Evolutionary conservation across 1,140 invertebrate genomes (phyloP).

Genomic region (Cepaea nemoralis): DNA sequence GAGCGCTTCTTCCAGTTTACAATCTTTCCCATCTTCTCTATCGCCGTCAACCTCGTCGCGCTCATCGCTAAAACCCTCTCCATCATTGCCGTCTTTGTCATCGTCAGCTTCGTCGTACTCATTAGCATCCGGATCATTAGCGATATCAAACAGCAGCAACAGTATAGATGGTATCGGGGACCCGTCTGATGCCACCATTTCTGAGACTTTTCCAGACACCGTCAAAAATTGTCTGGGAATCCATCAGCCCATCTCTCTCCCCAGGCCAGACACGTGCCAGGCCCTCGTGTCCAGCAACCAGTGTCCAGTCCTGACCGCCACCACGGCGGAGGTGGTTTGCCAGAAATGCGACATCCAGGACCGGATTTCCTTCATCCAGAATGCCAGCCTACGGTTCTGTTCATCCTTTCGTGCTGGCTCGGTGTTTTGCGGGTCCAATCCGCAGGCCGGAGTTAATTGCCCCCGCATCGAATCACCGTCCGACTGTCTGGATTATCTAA

Average conservation of each 20-base stretch:
- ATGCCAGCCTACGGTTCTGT: not conserved
- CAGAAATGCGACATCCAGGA: conserved; percentile 14
- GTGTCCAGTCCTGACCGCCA: not conserved
- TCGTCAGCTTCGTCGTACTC: conserved; percentile 34
- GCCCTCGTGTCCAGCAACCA: not conserved
- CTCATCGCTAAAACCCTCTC: not conserved
- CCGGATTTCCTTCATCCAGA: not conserved
- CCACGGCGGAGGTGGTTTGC: conserved; percentile 19
- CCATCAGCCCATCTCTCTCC: not conserved
- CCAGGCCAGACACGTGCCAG: conserved; percentile 4
- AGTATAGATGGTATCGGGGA: not conserved
- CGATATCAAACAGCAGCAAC: not conserved
- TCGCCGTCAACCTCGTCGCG: not conserved
- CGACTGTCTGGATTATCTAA: conserved; percentile 11
- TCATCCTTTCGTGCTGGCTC: not conserved
- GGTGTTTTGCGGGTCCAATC: not conserved
- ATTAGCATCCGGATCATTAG: conserved; percentile 1
- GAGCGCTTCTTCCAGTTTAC: not conserved
- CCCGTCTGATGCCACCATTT: not conserved
- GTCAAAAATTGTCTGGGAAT: not conserved
- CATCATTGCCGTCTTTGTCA: conserved; percentile 13
- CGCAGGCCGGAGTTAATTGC: not conserved
- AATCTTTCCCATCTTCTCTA: conserved; percentile 12
- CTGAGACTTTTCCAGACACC: not conserved
- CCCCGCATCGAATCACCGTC: not conserved